These are phyloP conservation scores for Asobara japonica DNA, from an alignment of 1,140 invertebrate genomes.

Conservation along the genomic window DNA sequence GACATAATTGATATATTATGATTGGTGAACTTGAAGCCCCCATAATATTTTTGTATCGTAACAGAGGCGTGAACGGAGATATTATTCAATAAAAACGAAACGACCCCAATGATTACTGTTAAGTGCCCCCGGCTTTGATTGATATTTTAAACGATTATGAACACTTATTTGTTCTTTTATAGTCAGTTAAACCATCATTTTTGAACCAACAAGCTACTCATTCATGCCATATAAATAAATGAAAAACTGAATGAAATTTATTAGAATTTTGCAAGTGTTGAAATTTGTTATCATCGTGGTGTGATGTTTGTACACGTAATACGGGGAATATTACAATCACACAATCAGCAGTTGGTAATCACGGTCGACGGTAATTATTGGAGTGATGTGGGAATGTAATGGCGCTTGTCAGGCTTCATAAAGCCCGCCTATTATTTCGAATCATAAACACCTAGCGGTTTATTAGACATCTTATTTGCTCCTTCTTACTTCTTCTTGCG, in stretches of 20 bases:
- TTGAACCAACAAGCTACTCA: not conserved
- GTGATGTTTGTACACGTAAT: not conserved
- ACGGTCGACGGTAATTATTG: slow-evolving; percentile 51
- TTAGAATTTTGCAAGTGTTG: not conserved
- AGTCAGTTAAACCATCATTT: slow-evolving; percentile 16
- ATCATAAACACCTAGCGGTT: slow-evolving; percentile 49
- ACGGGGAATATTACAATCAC: not conserved
- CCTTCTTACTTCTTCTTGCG: not conserved
- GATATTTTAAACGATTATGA: not conserved
- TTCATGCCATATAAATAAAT: not conserved
- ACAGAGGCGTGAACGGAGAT: not conserved
- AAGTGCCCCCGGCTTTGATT: not conserved
- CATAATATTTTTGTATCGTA: slow-evolving; percentile 23
- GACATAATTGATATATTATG: slow-evolving; percentile 23
- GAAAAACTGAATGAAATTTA: not conserved
- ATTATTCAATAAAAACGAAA: slow-evolving; percentile 26
- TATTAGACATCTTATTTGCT: slow-evolving; percentile 20
- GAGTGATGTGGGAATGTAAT: slow-evolving; percentile 50
- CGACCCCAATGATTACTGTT: not conserved
- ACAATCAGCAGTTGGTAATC: slow-evolving; percentile 40
- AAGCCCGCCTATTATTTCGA: slow-evolving; percentile 51
- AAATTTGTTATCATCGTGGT: not conserved
- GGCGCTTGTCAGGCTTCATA: slow-evolving; percentile 53
- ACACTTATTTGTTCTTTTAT: slow-evolving; percentile 16
- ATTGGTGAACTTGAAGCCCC: slow-evolving; percentile 41